Evolutionary conservation across 2,113 vertebrate genomes (phyloP), one percentile per base, ranked within the genome.

Genomic region (Illadopsis cleaveri): DNA sequence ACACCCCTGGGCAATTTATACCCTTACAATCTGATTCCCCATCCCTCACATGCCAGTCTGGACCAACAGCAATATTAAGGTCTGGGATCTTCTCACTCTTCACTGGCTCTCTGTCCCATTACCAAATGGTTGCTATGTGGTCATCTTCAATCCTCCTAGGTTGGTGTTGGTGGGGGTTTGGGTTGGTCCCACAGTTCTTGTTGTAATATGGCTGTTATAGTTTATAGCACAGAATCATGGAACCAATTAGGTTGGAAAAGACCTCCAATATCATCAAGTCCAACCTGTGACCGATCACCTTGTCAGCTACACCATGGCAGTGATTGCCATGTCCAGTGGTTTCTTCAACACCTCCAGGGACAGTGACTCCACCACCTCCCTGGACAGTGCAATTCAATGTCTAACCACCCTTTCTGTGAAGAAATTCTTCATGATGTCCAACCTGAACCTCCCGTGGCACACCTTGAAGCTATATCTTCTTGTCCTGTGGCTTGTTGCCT

Each of bases 151-250:
- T 45, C 22, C 62, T 45, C 28, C 35, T 27, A 20, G 7, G 8
- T 53, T 0, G 0, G 17, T 78, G n/a, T 61, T 1, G 0, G 27
- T 33, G 33, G 22, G 33, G 14, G 7, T 44, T 33, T 69, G 40
- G 9, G 19, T 45, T 1, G 0, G 38, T 15, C 28, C 47, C 38
- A 38, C 5, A 68, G 22, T 37, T 15, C 37, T 33, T 53, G 45
- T 23, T 68, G 28, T 38, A 53, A 60, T 44, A 27, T 23, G 28
- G 33, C 35, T 18, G 33, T 45, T 45, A 23, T 33, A 69, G 64
- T n/a, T 69, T 28, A 45, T 24, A 53, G n/a, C 27, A 69, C 27
- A 53, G 54, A 45, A 61, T 23, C 47, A 53, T 11, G 9, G 64
- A 45, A 53, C 19, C 8, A 78, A 1, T 37, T 37, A 28, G 12